Evolutionary conservation across 1,140 invertebrate genomes (phyloP), one percentile per base, ranked within the genome.

Genomic region (Xylocopa sonorina): DNA sequence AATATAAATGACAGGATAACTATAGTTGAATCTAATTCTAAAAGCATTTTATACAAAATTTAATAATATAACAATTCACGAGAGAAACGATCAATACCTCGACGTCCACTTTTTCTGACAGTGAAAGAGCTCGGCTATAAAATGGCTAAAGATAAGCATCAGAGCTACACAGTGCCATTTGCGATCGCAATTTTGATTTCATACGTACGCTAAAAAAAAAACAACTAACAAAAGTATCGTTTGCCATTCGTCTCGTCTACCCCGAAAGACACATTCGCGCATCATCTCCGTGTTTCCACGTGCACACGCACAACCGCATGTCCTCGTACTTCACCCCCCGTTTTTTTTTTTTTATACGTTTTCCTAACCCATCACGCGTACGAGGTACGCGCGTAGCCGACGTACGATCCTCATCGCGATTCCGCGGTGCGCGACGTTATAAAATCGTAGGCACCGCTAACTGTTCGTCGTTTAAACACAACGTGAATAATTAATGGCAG

Each of bases 401-500:
- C 80, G 67, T 57, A 53, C 76, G n/a, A 82, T 80, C 77, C 84
- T 68, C 76, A 67, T 85, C 83, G 82, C 76, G 83, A 82, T 79
- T 79, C 57, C 55, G 50, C 14, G 60, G 79, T 66, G 73, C 58
- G 38, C 34, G 63, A 72, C 80, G 80, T 87, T 87, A 84, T 86
- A 67, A 76, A 87, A 84, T 87, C 76, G 73, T 81, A 85, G 69
- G 66, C 62, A 79, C 77, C 62, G 78, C 62, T 68, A 34, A 71
- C 62, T 67, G 75, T 74, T 58, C 64, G 76, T 60, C 67, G 58
- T 86, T 86, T 82, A 85, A 82, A 82, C 71, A 63, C 68, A 63
- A 86, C 80, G 80, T 80, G 84, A 86, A 86, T 86, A 86, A 86
- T 86, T 86, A 86, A 86, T 86, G 77, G 77, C 80, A 60, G 68